Base-by-base conservation (phyloP, 2,797 vertebrate genomes). In the Silurus lanzhouensis region DNA sequence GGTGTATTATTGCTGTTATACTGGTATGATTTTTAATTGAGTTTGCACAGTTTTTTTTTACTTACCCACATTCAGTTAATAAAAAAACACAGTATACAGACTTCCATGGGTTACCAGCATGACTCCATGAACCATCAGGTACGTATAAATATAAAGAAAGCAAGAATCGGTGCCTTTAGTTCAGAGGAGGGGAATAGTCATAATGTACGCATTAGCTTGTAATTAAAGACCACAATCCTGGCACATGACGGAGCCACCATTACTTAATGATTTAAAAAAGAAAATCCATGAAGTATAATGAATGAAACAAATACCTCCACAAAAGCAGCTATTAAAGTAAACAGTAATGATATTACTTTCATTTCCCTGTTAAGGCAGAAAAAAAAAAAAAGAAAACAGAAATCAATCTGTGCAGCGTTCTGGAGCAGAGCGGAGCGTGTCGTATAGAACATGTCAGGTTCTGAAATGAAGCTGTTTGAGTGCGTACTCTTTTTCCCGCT, bases 401-500 rank as follows among this genome's bases (percentile, higher is more conserved):
- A 92, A 90, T 89, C 89, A 88, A 90, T 91, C 87, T 90, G 86
- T 61, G 83, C 81, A 89, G 86, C 78, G 82, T 82, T 81, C 83
- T 67, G 82, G 52, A 87, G 86, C 78, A 46, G 88, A 85, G 85
- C 81, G 85, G 87, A 80, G 83, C 64, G 70, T 60, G 84, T 83
- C 89, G 84, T 89, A 88, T 82, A 88, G 89, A 89, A 90, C 85
- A 89, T 88, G 90, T 91, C 89, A 91, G 87, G 91, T 83, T 91
- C 88, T 88, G 92, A 92, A 92, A 94, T 90, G 93, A 92, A 94
- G 93, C 92, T 91, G 88, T 89, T 89, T 91, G 90, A 93, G 88
- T 92, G 93, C 93, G 91, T 78, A 82, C 93, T 93, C 94, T 93
- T 95, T 83, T 95, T 94, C 95, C 94, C 91, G 93, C 93, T 94